Conservation (phyloP, 92 coral and sea anemone species). For the Plumapathes pennacea region DNA sequence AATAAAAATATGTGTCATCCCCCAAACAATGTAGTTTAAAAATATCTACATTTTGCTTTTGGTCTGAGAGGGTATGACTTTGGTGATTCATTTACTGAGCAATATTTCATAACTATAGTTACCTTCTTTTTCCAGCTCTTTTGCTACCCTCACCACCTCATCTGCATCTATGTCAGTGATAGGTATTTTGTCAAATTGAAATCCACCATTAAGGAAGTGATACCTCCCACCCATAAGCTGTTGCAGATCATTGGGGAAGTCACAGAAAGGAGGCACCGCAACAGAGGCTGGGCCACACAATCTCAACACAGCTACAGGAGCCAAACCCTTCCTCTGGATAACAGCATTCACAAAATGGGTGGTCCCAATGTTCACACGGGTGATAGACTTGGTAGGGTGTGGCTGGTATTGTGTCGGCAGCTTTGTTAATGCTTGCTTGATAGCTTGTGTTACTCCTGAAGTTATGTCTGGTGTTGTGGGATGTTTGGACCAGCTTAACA, state of each 20-base stretch:
- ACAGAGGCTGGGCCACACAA: slow-evolving; percentile 88
- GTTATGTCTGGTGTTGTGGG: slow-evolving; percentile 83
- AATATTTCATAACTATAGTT: too few species aligned
- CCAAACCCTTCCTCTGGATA: slow-evolving; percentile 73
- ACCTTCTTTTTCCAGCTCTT: slow-evolving; percentile 65
- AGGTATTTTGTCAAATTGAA: slow-evolving; percentile 52
- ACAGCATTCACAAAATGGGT: slow-evolving; percentile 97
- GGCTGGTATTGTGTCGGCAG: slow-evolving; percentile 58
- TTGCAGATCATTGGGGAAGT: slow-evolving; percentile 82
- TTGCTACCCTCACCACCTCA: slow-evolving; percentile 57
- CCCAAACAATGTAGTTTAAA: too few species aligned
- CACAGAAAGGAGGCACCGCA: slow-evolving; percentile 81
- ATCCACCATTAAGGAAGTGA: slow-evolving; percentile 85
- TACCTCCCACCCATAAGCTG: slow-evolving; percentile 57
- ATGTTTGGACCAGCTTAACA: slow-evolving; percentile 68
- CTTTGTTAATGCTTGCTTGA: slow-evolving; percentile 51
- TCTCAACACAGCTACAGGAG: slow-evolving; percentile 77
- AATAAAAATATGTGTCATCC: too few species aligned
- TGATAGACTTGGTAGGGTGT: slow-evolving; percentile 38
- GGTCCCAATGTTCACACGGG: slow-evolving; percentile 89
- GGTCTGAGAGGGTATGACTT: too few species aligned
- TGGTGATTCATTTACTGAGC: too few species aligned
- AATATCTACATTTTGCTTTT: too few species aligned
- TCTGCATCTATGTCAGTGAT: slow-evolving; percentile 60
- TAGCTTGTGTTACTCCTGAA: slow-evolving; percentile 73